Conservation (phyloP, 2,888 invertebrate genomes). For the Desoria tigrina region DNA sequence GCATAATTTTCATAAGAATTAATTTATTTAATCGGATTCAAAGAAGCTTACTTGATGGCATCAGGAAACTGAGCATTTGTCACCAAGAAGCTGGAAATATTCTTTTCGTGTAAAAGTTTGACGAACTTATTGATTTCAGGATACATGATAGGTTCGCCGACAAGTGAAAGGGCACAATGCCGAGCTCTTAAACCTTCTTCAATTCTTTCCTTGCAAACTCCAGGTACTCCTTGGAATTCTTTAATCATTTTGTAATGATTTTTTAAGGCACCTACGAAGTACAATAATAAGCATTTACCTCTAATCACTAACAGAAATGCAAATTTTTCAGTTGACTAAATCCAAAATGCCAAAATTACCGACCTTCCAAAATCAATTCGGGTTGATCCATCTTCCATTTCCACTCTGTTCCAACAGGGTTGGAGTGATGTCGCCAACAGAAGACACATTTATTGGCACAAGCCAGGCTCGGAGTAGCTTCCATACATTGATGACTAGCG, state of each 20-base stretch:
- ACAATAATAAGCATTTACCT: too few species aligned
- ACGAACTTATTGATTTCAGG: constrained; percentile 63
- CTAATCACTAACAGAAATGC: too few species aligned
- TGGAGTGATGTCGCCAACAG: constrained; percentile 63
- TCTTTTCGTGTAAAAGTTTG: constrained; percentile 59
- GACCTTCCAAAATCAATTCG: constrained; percentile 11
- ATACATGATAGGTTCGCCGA: constrained; percentile 67
- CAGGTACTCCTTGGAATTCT: constrained; percentile 61
- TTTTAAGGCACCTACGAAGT: constrained; percentile 60
- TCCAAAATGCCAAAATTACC: too few species aligned
- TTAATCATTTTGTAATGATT: constrained; percentile 63
- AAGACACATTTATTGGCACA: constrained; percentile 66
- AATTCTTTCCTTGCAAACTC: constrained; percentile 60
- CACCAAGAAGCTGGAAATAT: constrained; percentile 63
- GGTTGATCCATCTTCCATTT: constrained; percentile 63
- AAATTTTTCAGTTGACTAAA: constrained; percentile 1
- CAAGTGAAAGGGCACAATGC: constrained; percentile 64
- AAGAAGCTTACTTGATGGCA: constrained; percentile 59
- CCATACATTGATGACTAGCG: constrained; percentile 65
- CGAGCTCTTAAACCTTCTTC: constrained; percentile 59
- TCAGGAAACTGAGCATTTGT: constrained; percentile 66
- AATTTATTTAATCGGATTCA: too few species aligned
- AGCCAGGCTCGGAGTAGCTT: constrained; percentile 64
- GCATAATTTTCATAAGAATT: not conserved
- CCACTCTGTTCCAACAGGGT: constrained; percentile 65